Percentiles rank a stretch among this genome's conserved stretches.
These are phyloP conservation scores for Vollenhovia emeryi DNA, from an alignment of 1,140 invertebrate species.

Conservation along the genomic window DNA sequence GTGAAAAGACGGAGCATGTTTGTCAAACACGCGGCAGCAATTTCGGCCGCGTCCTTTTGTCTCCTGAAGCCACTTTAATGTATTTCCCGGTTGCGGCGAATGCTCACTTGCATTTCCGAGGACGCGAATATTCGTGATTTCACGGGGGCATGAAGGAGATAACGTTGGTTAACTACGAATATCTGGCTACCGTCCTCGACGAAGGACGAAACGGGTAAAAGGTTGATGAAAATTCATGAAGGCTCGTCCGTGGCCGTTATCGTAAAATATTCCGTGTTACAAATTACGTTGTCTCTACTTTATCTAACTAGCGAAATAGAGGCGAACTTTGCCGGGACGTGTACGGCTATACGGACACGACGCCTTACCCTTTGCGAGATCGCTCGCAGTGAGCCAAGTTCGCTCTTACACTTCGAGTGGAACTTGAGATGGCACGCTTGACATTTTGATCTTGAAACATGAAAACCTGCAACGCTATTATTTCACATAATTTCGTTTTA, in stretches of 20 bases:
- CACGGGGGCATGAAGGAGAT: background rate
- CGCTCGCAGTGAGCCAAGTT: slow-evolving; percentile 16
- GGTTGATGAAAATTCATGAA: slow-evolving; percentile 54
- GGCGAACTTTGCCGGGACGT: slow-evolving; percentile 1
- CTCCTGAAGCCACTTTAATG: slow-evolving; percentile 8
- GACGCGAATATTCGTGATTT: slow-evolving; percentile 9
- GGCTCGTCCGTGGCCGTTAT: background rate
- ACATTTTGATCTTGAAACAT: background rate
- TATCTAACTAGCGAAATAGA: slow-evolving; percentile 19
- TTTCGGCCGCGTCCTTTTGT: background rate
- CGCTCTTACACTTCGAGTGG: background rate
- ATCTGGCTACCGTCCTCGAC: slow-evolving; percentile 3
- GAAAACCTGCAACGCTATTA: background rate
- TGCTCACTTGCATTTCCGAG: background rate
- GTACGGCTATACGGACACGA: background rate
- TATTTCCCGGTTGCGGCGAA: slow-evolving; percentile 24
- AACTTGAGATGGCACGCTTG: background rate
- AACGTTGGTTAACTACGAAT: background rate
- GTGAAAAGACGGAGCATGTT: slow-evolving; percentile 35
- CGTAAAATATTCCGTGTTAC: slow-evolving; percentile 49
- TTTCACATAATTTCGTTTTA: background rate
- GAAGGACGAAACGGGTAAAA: slow-evolving; percentile 40
- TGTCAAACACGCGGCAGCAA: slow-evolving; percentile 40
- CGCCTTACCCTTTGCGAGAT: slow-evolving; percentile 25
- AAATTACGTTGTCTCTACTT: slow-evolving; percentile 45